These are phyloP conservation scores for Mormyrus iriodes DNA, from an alignment of 2,113 vertebrate species.

Conservation along the genomic window DNA sequence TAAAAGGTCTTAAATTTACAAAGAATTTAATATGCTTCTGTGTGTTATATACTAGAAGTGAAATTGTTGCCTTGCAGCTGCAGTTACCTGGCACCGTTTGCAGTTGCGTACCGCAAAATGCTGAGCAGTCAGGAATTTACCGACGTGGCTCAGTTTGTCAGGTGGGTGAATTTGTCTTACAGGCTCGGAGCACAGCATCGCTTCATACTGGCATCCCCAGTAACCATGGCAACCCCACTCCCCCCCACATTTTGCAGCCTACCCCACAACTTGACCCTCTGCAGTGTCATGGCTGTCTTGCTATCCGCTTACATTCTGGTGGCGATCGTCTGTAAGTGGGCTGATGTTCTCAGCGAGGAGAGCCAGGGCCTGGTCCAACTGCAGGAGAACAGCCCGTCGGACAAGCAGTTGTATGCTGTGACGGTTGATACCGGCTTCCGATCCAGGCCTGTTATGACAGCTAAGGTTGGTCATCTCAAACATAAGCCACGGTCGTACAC, in stretches of 20 bases:
- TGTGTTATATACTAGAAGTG: background rate
- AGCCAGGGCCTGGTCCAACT: slow-evolving; percentile 52
- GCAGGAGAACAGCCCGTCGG: slow-evolving; percentile 48
- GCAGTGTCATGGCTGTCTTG: slow-evolving; percentile 40
- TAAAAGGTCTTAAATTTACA: background rate
- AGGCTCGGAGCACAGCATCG: background rate
- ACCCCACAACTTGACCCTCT: slow-evolving; percentile 47
- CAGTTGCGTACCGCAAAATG: slow-evolving; percentile 48
- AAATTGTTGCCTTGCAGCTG: slow-evolving; percentile 53
- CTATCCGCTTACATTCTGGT: slow-evolving; percentile 45
- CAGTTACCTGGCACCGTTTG: slow-evolving; percentile 48
- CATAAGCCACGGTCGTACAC: background rate
- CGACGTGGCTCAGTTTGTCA: slow-evolving; percentile 45
- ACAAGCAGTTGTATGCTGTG: slow-evolving; percentile 57
- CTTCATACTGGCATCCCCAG: background rate
- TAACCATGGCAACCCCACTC: slow-evolving; percentile 16
- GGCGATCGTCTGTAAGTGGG: slow-evolving; percentile 38
- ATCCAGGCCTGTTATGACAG: slow-evolving; percentile 56
- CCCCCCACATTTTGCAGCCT: slow-evolving; percentile 41
- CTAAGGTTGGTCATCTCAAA: slow-evolving; percentile 55
- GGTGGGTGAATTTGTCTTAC: slow-evolving; percentile 39
- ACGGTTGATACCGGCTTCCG: slow-evolving; percentile 67
- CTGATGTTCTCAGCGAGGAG: slow-evolving; percentile 37
- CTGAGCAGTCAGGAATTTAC: slow-evolving; percentile 37
- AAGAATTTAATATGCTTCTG: background rate